Evolutionary conservation across 2,113 vertebrate genomes (phyloP), one percentile per base, ranked within the genome.

Genomic region (Vulpes lagopus): DNA sequence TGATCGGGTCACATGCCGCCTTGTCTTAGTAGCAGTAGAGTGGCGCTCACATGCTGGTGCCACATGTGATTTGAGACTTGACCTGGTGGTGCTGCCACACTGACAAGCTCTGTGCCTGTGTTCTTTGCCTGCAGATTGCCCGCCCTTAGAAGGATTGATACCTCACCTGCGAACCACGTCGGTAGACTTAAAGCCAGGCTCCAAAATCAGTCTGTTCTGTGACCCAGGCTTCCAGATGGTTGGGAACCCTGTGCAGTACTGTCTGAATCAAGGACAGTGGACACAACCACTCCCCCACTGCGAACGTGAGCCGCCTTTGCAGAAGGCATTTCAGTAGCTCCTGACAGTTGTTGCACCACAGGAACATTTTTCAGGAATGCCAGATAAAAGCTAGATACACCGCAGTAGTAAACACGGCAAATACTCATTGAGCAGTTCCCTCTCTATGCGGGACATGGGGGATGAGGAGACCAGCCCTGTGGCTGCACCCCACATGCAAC

Each of bases 171-270:
- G 98, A 16, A 98, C 98, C 59, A 99, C 99, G 82, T 99, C 98
- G 14, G 76, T 98, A 88, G 99, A 99, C 90, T 94, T 99, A 95
- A 99, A 98, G 85, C 99, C 99, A 0, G 99, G 99, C 19, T 99
- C 99, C 89, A 99, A 99, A 98, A 98, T 99, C 94, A 99, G 98
- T 96, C 99, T 99, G 90, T 99, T 99, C 91, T 99, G 99, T 97
- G 99, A 99, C 94, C 99, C 99, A 0, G 99, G 99, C 85, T 99
- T 99, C 98, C 99, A 99, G 98, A 99, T 99, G 98, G 98, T 99
- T 43, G 99, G 99, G 93, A 99, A 99, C 96, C 99, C 99, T 11
- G 98, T 99, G 97, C 99, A 99, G 8, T 98, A 98, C 83, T 99
- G 99, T 92, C 99, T 99, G 95, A 99, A 99, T 96, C 99, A 98